Evolutionary conservation across 2,888 invertebrate species (phyloP), one percentile per base, ranked within the genome.

Genomic region (Drosophila mettleri): DNA sequence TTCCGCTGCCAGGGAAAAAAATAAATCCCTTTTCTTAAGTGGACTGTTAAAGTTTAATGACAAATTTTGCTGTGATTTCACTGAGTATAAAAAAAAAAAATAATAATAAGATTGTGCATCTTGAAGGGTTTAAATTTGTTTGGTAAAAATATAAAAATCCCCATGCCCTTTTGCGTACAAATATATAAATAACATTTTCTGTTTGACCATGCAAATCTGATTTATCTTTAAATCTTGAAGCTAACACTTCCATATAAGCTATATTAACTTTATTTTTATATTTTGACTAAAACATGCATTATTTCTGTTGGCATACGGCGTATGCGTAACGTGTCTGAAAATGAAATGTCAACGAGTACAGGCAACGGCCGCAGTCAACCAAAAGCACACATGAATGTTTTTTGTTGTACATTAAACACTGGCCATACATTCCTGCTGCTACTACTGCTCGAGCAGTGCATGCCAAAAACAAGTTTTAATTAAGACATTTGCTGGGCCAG

Each of bases 401-500:
- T 72, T 76, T 69, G 72, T 46, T 66, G 52, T 34, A 33, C 16
- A 31, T 18, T 49, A 18, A 43, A 53, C 51, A 59, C 39, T 41
- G 52, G 29, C 12, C 29, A 9, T 22, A 38, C 61, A 61, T 67
- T 77, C 34, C 54, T 24, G 46, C 61, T 55, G 72, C 54, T 22
- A 3, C 12, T 14, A 8, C 14, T 22, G 43, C 43, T 41, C 22
- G 8, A 57, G 64, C 67, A 55, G 36, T 52, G 48, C 51, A 68
- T 80, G 64, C 46, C 59, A 64, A 76, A 76, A 78, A 82, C 77
- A 74, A 83, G 60, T 84, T 85, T 84, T 83, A 84, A 80, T 85
- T 84, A 85, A 79, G 83, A 82, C 80, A 82, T 78, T 82, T 81
- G 64, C 72, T 67, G 84, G 74, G 69, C 79, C 68, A 81, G 67